Conservation (phyloP, 2,797 vertebrate genomes). For the Synanceia verrucosa region DNA sequence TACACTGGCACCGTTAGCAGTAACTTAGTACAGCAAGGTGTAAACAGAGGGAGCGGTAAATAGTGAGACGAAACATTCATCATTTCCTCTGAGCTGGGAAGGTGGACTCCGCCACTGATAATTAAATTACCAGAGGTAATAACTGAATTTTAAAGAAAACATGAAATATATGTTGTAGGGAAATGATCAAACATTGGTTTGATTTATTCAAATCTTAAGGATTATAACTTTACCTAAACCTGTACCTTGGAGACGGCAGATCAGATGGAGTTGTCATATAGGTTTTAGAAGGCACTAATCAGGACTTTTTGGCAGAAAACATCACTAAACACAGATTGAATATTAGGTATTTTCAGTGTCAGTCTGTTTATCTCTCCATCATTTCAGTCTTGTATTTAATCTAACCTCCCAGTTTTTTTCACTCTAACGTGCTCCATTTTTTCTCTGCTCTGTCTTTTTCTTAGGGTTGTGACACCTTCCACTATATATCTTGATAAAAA, state of each 20-base stretch:
- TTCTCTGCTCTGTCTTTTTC: background rate
- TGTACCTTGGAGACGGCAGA: background rate
- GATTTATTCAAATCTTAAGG: background rate
- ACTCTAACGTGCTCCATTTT: background rate
- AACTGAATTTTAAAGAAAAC: background rate
- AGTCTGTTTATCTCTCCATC: background rate
- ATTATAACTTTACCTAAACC: background rate
- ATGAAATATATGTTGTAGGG: background rate
- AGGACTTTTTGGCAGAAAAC: background rate
- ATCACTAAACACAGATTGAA: background rate
- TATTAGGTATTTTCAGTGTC: background rate
- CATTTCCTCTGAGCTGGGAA: background rate
- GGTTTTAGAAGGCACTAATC: background rate
- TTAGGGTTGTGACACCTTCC: slow-evolving; percentile 9
- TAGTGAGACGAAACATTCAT: background rate
- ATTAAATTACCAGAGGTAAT: background rate
- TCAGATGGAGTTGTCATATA: background rate
- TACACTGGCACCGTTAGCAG: background rate
- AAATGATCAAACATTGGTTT: background rate
- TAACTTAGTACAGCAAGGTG: background rate
- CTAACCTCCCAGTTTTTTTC: background rate
- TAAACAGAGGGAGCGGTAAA: background rate
- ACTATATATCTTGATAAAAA: slow-evolving; percentile 11
- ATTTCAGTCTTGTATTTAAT: background rate
- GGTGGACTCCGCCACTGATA: background rate